Evolutionary conservation across 2,113 vertebrate genomes (phyloP).

Genomic region (Lycaon pictus): DNA sequence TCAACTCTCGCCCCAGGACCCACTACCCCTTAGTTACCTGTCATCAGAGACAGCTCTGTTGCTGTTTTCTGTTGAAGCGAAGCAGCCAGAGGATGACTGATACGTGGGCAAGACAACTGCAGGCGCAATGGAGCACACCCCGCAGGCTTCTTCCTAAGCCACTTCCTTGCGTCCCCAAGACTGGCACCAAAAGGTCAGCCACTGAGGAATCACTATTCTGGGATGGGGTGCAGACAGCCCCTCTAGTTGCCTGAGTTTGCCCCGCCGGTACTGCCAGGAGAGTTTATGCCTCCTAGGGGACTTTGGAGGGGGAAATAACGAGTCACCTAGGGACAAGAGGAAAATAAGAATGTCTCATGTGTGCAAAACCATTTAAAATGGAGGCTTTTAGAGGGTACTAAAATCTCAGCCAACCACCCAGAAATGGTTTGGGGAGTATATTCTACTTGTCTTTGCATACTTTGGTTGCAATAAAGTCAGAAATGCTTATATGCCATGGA

Average conservation of each 20-base stretch:
- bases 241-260: slow-evolving; percentile 52
- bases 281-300: slow-evolving; percentile 54
- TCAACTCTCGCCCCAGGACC: slow-evolving; percentile 63
- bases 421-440: background rate
- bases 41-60: slow-evolving; percentile 71
- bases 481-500: background rate
- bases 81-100: slow-evolving; percentile 71
- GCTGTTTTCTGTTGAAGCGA: slow-evolving; percentile 71
- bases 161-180: slow-evolving; percentile 76
- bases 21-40: slow-evolving; percentile 80
- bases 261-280: background rate
- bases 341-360: slow-evolving; percentile 50
- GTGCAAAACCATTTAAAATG: background rate
- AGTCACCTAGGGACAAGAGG: slow-evolving; percentile 6
- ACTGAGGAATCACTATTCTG: slow-evolving; percentile 65
- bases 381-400: background rate
- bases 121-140: slow-evolving; percentile 38
- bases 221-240: slow-evolving; percentile 63
- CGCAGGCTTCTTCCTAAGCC: slow-evolving; percentile 78
- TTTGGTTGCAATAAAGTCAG: slow-evolving; percentile 14
- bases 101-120: slow-evolving; percentile 69
- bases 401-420: slow-evolving; percentile 20
- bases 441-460: background rate
- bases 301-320: slow-evolving; percentile 7
- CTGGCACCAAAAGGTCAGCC: slow-evolving; percentile 44